These are phyloP conservation scores for Diarsia mendica DNA, from an alignment of 2,888 invertebrate genomes.

Conservation along the genomic window DNA sequence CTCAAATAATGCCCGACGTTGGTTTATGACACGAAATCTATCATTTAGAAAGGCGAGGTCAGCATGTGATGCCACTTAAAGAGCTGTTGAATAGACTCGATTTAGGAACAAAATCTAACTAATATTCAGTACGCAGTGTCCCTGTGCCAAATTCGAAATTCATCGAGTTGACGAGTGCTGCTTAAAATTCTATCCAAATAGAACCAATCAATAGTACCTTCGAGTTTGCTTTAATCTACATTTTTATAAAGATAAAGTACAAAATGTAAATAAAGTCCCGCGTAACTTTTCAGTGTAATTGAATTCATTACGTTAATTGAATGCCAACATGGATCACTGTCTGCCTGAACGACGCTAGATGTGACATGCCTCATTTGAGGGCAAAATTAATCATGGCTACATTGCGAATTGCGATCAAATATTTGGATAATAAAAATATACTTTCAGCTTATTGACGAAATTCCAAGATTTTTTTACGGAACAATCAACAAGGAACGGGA, in stretches of 20 bases:
- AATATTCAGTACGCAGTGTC: background rate
- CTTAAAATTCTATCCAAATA: constrained; percentile 48
- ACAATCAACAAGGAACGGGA: constrained; percentile 1
- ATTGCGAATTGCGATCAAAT: constrained; percentile 7
- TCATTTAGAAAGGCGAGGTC: constrained; percentile 32
- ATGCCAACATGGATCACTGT: constrained; percentile 42
- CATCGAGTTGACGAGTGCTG: constrained; percentile 14
- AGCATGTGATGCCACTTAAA: constrained; percentile 8
- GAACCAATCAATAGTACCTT: constrained; percentile 45
- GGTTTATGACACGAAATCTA: constrained; percentile 58
- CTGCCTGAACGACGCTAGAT: constrained; percentile 27
- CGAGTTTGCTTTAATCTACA: constrained; percentile 23
- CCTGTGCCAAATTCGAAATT: background rate
- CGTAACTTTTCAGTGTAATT: constrained; percentile 52
- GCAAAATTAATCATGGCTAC: constrained; percentile 20
- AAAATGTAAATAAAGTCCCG: constrained; percentile 35
- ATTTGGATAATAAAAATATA: constrained; percentile 13
- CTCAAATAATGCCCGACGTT: constrained; percentile 43
- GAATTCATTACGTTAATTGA: constrained; percentile 59
- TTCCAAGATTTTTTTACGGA: background rate
- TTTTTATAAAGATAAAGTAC: constrained; percentile 48
- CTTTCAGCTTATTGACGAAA: background rate
- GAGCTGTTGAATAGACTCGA: constrained; percentile 18
- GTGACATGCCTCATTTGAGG: constrained; percentile 30
- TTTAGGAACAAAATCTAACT: background rate